These are phyloP conservation scores for Euproctis similis DNA, from an alignment of 2,888 invertebrate species.

Conservation along the genomic window DNA sequence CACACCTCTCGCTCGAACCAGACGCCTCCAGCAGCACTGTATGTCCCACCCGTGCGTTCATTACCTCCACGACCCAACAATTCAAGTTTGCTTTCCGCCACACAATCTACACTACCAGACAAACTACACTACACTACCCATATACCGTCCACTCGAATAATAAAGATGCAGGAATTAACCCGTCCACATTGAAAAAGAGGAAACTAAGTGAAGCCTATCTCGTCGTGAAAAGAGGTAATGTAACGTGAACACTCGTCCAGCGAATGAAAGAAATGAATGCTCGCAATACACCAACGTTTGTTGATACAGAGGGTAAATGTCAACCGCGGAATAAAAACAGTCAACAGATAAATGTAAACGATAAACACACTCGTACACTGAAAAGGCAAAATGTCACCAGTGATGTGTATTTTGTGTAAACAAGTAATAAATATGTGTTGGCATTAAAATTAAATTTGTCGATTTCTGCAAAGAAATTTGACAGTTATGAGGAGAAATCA, in stretches of 20 bases:
- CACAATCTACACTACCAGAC: constrained; percentile 71
- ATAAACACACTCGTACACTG: constrained; percentile 67
- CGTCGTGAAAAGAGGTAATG: constrained; percentile 69
- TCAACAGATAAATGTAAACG: constrained; percentile 76
- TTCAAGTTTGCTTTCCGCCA: constrained; percentile 74
- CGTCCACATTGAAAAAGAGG: constrained; percentile 66
- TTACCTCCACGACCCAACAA: constrained; percentile 74
- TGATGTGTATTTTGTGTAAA: constrained; percentile 40
- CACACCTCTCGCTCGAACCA: constrained; percentile 58
- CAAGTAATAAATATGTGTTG: too few relatives aligned
- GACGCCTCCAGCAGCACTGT: constrained; percentile 64
- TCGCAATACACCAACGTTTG: constrained; percentile 55
- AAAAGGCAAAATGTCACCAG: constrained; percentile 56
- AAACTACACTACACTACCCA: constrained; percentile 55
- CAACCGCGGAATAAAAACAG: constrained; percentile 74
- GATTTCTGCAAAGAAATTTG: constrained; percentile 21
- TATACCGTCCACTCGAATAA: constrained; percentile 71
- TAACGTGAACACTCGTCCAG: constrained; percentile 60
- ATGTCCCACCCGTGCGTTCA: constrained; percentile 72
- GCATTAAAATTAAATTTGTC: not conserved
- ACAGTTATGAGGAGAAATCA: constrained; percentile 46
- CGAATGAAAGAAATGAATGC: constrained; percentile 66
- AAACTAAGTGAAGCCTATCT: constrained; percentile 76
- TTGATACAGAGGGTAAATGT: constrained; percentile 73
- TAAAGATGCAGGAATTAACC: constrained; percentile 75